A percentile compares a stretch with the other conserved stretches of the same genome.
phyloP scores from a whole-genome alignment of 1,140 invertebrate genomes.

The Zaprionus ghesquierei region DNA sequence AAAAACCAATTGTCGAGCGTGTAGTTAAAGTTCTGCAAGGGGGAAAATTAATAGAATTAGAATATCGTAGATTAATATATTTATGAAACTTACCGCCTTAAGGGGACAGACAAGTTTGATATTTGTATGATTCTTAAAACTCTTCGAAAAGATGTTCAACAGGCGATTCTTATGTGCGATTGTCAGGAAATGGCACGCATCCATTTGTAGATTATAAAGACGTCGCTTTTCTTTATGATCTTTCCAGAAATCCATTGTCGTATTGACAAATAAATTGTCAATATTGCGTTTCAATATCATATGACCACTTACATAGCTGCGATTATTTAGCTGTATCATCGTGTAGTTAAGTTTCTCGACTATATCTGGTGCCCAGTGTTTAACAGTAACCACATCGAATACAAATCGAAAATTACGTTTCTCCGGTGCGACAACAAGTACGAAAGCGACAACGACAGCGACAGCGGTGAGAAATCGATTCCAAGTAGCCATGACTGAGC shows the following conservation, averaged over 20 bases:
- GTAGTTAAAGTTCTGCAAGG: slow-evolving; percentile 18
- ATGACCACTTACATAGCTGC: slow-evolving; percentile 32
- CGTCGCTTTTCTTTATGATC: slow-evolving; percentile 18
- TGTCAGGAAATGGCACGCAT: slow-evolving; percentile 34
- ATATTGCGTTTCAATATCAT: slow-evolving; percentile 26
- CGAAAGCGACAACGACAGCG: neutral
- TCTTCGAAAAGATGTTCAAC: slow-evolving; percentile 22
- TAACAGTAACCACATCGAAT: slow-evolving; percentile 24
- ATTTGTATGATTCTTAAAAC: slow-evolving; percentile 13
- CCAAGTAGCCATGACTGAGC: slow-evolving; percentile 29
- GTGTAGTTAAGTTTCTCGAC: slow-evolving; percentile 26
- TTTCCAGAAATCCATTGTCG: slow-evolving; percentile 28
- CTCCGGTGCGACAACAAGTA: neutral
- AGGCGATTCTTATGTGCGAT: slow-evolving; percentile 40
- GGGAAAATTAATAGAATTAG: neutral
- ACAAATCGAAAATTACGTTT: slow-evolving; percentile 36
- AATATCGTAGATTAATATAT: neutral
- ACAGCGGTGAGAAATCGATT: slow-evolving; percentile 14
- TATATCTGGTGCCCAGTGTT: slow-evolving; percentile 12
- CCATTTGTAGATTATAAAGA: slow-evolving; percentile 20
- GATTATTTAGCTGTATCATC: slow-evolving; percentile 26
- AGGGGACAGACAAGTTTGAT: slow-evolving; percentile 33
- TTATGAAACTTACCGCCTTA: slow-evolving; percentile 32
- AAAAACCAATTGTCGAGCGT: slow-evolving; percentile 27
- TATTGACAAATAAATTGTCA: neutral